Evolutionary conservation across 2,797 vertebrate genomes (phyloP), one percentile per base, ranked within the genome.

Genomic region (Lagodon rhomboides): DNA sequence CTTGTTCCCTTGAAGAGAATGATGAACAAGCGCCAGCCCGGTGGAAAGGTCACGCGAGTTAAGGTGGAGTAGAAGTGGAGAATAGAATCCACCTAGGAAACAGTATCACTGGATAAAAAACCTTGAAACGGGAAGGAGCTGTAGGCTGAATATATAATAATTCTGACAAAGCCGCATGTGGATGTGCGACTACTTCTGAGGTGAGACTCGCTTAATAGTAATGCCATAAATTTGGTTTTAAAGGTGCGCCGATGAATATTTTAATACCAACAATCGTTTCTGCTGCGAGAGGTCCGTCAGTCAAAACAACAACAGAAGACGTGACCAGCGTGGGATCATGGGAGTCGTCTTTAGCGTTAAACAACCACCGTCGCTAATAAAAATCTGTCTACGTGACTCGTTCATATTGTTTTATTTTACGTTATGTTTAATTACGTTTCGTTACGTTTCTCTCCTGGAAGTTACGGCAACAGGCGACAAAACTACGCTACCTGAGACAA

Each of bases 1-100:
- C 91, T 87, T 76, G 82, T 90, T 91, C 82, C 81, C 83, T 86
- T 22, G 10, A 55, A 88, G 58, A 85, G 87, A 90, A 85, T 68
- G 85, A 91, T 77, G 89, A 90, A 90, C 84, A 86, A 89, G 79
- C 50, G 68, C 66, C 81, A 87, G 79, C 80, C 73, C 50, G 23
- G 83, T 80, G 86, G 84, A 88, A 91, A 93, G 89, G 91, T 91
- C 91, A 91, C 17, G 49, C 75, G 54, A 85, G 73, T 89, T 85
- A 87, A 87, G 80, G 77, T 89, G 77, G 71, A 82, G 77, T 83
- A 79, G 63, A 83, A 83, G 23, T 22, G 79, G 80, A 80, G 83
- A 82, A 70, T 44, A 77, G 71, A 81, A 74, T 80, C 69, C 67
- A 84, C 80, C 73, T 43, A 71, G 75, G 69, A 89, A 89, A 75